Conservation (phyloP, 1,140 invertebrate species). For the Mamestra configurata region DNA sequence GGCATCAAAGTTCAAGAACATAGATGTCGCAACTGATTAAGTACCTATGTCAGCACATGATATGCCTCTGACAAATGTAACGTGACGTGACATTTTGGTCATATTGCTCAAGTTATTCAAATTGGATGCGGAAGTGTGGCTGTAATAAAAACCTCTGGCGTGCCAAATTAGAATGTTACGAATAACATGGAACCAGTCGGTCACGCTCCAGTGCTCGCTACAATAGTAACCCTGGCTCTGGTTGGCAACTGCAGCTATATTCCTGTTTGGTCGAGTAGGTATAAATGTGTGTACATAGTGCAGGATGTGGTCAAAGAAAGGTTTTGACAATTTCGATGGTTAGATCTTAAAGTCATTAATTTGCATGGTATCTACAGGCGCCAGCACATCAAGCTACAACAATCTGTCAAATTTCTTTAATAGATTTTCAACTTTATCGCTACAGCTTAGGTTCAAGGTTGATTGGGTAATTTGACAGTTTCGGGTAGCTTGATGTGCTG, state of each 20-base stretch:
- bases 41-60: not conserved
- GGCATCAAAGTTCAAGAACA: conserved; percentile 35
- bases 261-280: not conserved
- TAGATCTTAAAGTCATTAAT: no score
- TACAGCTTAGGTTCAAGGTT: no score
- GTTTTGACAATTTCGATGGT: no score
- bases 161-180: conserved; percentile 43
- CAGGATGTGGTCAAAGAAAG: no score
- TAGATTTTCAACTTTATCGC: no score
- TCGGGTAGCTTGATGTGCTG: no score
- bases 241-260: conserved; percentile 12
- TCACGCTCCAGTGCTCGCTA: conserved; percentile 6
- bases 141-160: conserved; percentile 23
- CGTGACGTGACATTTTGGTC: conserved; percentile 19
- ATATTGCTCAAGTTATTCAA: conserved; percentile 37
- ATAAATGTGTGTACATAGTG: not conserved
- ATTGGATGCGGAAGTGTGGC: conserved; percentile 32
- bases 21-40: not conserved
- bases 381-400: no score
- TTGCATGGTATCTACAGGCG: no score
- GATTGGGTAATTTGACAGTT: no score
- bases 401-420: no score
- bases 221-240: conserved; percentile 27
- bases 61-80: conserved; percentile 9
- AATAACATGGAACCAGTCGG: conserved; percentile 28